Percentiles rank a stretch among this genome's conserved stretches.
Conservation (phyloP, 2,797 vertebrate species). For the Erethizon dorsatum region DNA sequence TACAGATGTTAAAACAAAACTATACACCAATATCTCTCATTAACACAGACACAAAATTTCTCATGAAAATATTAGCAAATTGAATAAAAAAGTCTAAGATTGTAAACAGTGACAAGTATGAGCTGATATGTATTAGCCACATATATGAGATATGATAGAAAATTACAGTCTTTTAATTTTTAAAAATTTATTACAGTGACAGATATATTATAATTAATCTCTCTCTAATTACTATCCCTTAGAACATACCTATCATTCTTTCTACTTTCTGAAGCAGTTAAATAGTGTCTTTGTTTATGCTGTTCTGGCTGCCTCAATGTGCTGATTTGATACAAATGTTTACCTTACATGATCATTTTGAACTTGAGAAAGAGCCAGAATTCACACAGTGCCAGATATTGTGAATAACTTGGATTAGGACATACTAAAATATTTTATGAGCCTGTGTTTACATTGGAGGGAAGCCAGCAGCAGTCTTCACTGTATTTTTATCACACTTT, state of each 20-base stretch:
- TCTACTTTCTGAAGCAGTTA: background rate
- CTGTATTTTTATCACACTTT: background rate
- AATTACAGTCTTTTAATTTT: background rate
- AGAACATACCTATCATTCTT: background rate
- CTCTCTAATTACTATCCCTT: background rate
- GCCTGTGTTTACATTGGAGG: background rate
- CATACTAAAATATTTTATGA: background rate
- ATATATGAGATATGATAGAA: background rate
- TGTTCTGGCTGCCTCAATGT: background rate
- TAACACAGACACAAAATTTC: background rate
- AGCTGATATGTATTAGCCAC: background rate
- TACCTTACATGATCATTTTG: background rate
- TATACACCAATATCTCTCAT: background rate
- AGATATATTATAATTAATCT: background rate
- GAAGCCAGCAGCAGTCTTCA: background rate
- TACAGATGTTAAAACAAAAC: background rate
- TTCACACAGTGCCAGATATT: background rate
- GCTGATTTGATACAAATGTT: background rate
- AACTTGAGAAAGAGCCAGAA: background rate
- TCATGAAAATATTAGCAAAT: background rate
- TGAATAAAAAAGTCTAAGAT: too few species aligned
- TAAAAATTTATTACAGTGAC: background rate
- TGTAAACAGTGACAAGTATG: background rate
- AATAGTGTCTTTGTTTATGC: background rate
- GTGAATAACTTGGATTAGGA: background rate